These are phyloP conservation scores for Orestias chungarensis DNA, from an alignment of 2,797 vertebrate genomes.

Conservation along the genomic window DNA sequence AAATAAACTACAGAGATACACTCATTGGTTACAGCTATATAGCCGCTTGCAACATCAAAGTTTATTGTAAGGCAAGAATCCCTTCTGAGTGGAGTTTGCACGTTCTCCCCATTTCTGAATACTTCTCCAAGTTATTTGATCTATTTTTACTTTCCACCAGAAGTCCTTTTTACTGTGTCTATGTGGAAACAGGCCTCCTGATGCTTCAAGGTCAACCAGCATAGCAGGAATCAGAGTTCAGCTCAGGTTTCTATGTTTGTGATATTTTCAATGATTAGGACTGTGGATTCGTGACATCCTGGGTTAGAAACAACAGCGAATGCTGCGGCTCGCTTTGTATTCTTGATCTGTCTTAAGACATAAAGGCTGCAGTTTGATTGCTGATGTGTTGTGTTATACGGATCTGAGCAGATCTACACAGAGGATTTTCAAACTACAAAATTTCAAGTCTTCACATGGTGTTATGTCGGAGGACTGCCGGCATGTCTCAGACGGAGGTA, in stretches of 20 bases:
- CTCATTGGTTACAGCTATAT: neutral
- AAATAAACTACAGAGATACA: neutral
- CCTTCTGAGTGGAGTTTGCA: neutral
- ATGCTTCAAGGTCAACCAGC: slow-evolving; percentile 47
- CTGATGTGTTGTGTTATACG: slow-evolving; percentile 22
- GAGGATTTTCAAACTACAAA: slow-evolving; percentile 31
- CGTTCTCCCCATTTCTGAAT: neutral
- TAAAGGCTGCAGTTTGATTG: slow-evolving; percentile 4
- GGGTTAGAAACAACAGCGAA: neutral
- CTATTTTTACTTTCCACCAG: slow-evolving; percentile 38
- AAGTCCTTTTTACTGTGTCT: slow-evolving; percentile 54
- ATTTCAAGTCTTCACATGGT: slow-evolving; percentile 62
- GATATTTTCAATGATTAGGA: slow-evolving; percentile 30
- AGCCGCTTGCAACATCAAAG: neutral
- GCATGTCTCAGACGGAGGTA: slow-evolving; percentile 79
- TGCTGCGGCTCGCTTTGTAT: neutral
- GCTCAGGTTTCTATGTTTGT: slow-evolving; percentile 62
- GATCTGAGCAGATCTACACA: slow-evolving; percentile 9
- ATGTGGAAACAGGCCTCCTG: slow-evolving; percentile 56
- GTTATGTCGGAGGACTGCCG: slow-evolving; percentile 88
- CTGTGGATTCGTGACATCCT: neutral
- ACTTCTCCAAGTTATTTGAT: neutral
- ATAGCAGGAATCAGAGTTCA: slow-evolving; percentile 31
- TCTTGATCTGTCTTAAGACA: slow-evolving; percentile 31
- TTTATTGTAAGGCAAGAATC: neutral